Evolutionary conservation across 2,113 vertebrate species (phyloP).

Genomic region (Sprattus sprattus): DNA sequence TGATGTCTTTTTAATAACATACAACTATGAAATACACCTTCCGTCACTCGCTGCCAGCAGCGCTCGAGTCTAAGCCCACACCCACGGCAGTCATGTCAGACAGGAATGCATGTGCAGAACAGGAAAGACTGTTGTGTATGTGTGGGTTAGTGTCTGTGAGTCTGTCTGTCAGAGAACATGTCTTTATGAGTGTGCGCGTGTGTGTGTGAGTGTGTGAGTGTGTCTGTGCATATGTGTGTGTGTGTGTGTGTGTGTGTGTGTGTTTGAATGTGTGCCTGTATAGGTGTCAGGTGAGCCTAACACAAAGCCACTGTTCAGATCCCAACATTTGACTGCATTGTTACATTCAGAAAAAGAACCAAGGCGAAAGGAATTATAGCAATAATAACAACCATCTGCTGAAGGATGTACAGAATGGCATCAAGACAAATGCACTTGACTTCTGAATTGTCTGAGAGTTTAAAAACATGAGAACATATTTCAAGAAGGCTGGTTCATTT

Average conservation of each 20-base stretch:
- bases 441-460: not conserved
- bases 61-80: constrained; percentile 73
- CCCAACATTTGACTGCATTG: not conserved
- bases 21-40: constrained; percentile 65
- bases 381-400: not conserved
- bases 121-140: constrained; percentile 66
- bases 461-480: not conserved
- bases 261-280: not conserved
- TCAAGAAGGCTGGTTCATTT: not conserved
- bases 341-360: constrained; percentile 10
- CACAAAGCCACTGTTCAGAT: not conserved
- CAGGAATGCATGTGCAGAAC: constrained; percentile 77
- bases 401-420: not conserved
- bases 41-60: constrained; percentile 72
- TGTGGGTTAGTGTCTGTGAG: constrained; percentile 2
- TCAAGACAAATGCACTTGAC: not conserved
- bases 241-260: not conserved
- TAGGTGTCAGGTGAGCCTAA: constrained; percentile 55
- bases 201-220: not conserved
- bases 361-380: not conserved
- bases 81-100: constrained; percentile 75
- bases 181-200: not conserved
- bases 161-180: not conserved
- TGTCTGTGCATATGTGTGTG: not conserved
- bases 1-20: constrained; percentile 58